A percentile compares a stretch with the other conserved stretches of the same genome.
Evolutionary conservation across 2,888 invertebrate genomes (phyloP).

Genomic region (Ganaspis brasiliensis): DNA sequence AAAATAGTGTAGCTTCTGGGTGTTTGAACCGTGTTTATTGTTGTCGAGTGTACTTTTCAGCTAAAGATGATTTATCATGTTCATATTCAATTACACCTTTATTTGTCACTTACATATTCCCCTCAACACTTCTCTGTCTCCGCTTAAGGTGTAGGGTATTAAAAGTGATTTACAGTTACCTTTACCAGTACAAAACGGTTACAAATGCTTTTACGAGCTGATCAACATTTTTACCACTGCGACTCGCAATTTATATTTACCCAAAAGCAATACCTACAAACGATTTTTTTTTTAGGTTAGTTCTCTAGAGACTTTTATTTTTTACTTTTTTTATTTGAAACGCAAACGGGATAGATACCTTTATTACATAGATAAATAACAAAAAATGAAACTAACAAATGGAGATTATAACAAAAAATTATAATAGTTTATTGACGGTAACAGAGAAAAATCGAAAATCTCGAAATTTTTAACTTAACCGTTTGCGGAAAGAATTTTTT

Average conservation of each 20-base stretch:
- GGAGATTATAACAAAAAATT: too few species aligned
- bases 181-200: constrained; percentile 36
- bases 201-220: constrained; percentile 40
- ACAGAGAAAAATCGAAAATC: too few species aligned
- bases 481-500: too few species aligned
- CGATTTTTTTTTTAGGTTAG: too few species aligned
- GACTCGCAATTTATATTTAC: constrained; percentile 20
- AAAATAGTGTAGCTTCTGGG: background rate
- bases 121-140: constrained; percentile 43
- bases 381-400: too few species aligned
- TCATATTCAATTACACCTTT: constrained; percentile 43
- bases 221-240: constrained; percentile 44
- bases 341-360: too few species aligned
- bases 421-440: too few species aligned
- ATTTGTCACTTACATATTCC: constrained; percentile 42
- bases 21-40: background rate
- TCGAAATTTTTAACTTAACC: too few species aligned
- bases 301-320: too few species aligned
- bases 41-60: constrained; percentile 15
- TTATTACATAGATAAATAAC: too few species aligned
- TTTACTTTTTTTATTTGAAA: background rate
- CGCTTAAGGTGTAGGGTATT: constrained; percentile 39
- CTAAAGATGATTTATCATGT: constrained; percentile 37
- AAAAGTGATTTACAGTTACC: constrained; percentile 42
- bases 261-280: background rate